phyloP scores from a whole-genome alignment of 2,888 invertebrate species.

The Campaea margaritaria region DNA sequence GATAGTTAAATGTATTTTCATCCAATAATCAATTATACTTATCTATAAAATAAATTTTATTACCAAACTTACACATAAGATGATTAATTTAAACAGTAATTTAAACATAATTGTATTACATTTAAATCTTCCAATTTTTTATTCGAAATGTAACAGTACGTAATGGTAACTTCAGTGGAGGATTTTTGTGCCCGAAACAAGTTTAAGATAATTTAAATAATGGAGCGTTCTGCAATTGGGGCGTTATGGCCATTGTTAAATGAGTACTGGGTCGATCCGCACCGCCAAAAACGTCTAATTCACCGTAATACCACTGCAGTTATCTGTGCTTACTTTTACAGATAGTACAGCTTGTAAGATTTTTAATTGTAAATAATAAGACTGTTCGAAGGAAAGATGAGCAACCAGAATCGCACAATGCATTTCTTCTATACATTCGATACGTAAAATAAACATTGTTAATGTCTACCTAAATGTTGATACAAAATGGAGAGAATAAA shows the following conservation, averaged over 20 bases:
- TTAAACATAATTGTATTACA: too few relatives aligned
- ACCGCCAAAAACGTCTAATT: too few relatives aligned
- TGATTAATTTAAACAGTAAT: too few relatives aligned
- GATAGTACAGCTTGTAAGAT: conserved; percentile 14
- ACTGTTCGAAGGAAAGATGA: conserved; percentile 68
- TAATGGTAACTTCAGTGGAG: too few relatives aligned
- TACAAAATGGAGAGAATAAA: conserved; percentile 62
- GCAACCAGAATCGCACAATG: conserved; percentile 73
- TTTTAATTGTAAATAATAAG: conserved; percentile 62
- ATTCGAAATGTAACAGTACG: too few relatives aligned
- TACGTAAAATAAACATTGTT: conserved; percentile 59
- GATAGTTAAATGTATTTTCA: not conserved
- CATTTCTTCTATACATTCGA: conserved; percentile 64
- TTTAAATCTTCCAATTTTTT: too few relatives aligned
- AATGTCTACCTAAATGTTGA: conserved; percentile 68
- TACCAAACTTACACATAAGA: not conserved
- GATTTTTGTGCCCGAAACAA: too few relatives aligned
- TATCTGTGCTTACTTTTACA: not conserved
- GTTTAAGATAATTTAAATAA: not conserved
- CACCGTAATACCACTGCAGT: too few relatives aligned
- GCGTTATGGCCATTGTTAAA: too few relatives aligned
- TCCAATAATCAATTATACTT: not conserved
- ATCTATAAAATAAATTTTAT: not conserved
- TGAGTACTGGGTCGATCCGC: too few relatives aligned
- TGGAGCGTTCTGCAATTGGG: too few relatives aligned